A percentile compares a stretch with the other conserved stretches of the same genome.
Conservation (phyloP, 2,797 vertebrate species). For the Sebastes minor region DNA sequence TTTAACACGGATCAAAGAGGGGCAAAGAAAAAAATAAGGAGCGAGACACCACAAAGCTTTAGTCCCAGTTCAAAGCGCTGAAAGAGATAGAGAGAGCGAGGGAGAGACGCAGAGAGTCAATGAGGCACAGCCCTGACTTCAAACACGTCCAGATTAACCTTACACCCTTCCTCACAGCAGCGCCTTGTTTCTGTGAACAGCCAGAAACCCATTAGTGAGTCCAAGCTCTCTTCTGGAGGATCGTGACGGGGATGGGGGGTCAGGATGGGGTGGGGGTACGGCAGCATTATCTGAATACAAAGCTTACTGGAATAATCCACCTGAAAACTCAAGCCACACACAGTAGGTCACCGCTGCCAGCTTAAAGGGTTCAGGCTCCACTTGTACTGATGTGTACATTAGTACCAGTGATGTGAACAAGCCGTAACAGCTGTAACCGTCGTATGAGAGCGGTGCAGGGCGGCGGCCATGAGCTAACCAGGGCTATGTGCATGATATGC, state of each 20-base stretch:
- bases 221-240: slow-evolving; percentile 42
- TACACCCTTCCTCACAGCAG: slow-evolving; percentile 42
- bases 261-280: background rate
- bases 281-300: slow-evolving; percentile 35
- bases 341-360: background rate
- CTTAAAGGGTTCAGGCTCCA: background rate
- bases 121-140: slow-evolving; percentile 69
- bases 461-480: too few species aligned
- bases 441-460: too few species aligned
- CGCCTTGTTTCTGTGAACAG: slow-evolving; percentile 51
- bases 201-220: slow-evolving; percentile 61
- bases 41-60: slow-evolving; percentile 49
- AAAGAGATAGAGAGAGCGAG: background rate
- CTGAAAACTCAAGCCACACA: background rate
- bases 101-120: slow-evolving; percentile 53
- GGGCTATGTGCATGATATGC: too few species aligned
- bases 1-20: slow-evolving; percentile 54
- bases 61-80: slow-evolving; percentile 62
- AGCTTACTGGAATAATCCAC: background rate
- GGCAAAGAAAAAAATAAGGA: slow-evolving; percentile 20
- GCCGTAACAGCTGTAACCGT: too few species aligned
- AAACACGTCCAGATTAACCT: slow-evolving; percentile 72
- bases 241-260: background rate
- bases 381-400: slow-evolving; percentile 5
- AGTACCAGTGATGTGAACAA: background rate